Evolutionary conservation across 2,888 invertebrate genomes (phyloP).

Genomic region (Parasteatoda lunata): DNA sequence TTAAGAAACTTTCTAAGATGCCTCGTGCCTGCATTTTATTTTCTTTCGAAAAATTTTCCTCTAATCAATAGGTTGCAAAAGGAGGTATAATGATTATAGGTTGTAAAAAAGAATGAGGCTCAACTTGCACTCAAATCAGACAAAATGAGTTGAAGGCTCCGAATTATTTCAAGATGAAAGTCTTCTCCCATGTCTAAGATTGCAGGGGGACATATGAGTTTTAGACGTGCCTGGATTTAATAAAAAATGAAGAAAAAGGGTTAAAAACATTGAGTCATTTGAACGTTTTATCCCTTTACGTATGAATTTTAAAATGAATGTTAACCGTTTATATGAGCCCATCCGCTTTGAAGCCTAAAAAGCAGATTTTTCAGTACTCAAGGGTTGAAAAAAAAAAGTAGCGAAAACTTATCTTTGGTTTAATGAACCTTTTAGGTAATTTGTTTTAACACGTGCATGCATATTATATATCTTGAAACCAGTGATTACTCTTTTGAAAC

Average conservation of each 20-base stretch:
- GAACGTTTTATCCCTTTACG: background rate
- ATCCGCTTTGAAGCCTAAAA: background rate
- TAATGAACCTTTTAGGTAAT: background rate
- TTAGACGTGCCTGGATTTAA: conserved; percentile 38
- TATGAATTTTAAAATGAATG: conserved; percentile 21
- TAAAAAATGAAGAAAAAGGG: conserved; percentile 24
- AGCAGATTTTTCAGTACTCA: background rate
- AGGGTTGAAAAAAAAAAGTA: background rate
- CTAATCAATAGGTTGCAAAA: conserved; percentile 61
- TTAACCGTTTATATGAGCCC: conserved; percentile 3
- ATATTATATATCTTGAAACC: background rate
- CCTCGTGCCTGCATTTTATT: conserved; percentile 30
- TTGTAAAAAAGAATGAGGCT: conserved; percentile 21
- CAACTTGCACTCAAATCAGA: conserved; percentile 3
- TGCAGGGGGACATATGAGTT: conserved; percentile 1
- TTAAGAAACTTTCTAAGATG: conserved; percentile 20
- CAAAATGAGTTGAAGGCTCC: background rate
- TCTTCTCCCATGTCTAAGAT: no score
- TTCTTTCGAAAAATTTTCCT: conserved; percentile 11
- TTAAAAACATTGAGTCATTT: conserved; percentile 35
- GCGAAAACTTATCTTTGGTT: background rate
- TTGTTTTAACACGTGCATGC: background rate
- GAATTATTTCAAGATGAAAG: no score
- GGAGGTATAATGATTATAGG: conserved; percentile 59
- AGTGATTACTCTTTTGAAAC: background rate